Conservation (phyloP, 2,113 vertebrate genomes). For the Pterophyllum scalare region DNA sequence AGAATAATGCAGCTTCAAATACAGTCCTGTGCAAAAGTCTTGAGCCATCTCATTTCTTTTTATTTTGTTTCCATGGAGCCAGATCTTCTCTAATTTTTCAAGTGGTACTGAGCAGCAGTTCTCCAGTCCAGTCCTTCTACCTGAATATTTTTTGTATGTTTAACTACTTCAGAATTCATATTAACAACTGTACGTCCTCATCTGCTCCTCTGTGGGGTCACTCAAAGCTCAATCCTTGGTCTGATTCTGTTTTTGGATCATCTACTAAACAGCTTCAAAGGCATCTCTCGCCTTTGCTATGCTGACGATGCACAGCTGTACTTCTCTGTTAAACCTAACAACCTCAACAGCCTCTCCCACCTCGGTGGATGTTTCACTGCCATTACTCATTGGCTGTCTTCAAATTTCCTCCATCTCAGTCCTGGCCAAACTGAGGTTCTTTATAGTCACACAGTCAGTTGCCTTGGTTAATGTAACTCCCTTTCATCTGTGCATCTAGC, state of each 20-base stretch:
- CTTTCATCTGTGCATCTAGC: no score
- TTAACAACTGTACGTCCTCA: not conserved
- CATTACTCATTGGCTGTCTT: not conserved
- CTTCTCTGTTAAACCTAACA: not conserved
- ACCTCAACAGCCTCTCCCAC: not conserved
- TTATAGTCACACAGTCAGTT: no score
- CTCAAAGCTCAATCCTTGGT: not conserved
- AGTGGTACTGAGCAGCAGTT: not conserved
- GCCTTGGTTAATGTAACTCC: no score
- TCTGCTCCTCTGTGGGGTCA: not conserved
- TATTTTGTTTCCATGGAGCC: not conserved
- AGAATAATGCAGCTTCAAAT: no score
- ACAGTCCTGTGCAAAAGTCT: no score
- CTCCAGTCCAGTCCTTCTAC: not conserved
- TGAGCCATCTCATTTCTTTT: not conserved
- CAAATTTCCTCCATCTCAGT: not conserved
- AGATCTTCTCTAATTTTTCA: not conserved
- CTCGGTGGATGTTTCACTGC: not conserved
- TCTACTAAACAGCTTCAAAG: not conserved
- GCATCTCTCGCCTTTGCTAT: not conserved
- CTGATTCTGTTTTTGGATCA: not conserved
- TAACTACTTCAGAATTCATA: not conserved
- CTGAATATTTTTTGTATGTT: not conserved
- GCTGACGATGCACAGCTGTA: not conserved
- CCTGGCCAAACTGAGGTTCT: not conserved